These are phyloP conservation scores for Euzophera pinguis DNA, from an alignment of 2,888 invertebrate genomes.

Conservation along the genomic window DNA sequence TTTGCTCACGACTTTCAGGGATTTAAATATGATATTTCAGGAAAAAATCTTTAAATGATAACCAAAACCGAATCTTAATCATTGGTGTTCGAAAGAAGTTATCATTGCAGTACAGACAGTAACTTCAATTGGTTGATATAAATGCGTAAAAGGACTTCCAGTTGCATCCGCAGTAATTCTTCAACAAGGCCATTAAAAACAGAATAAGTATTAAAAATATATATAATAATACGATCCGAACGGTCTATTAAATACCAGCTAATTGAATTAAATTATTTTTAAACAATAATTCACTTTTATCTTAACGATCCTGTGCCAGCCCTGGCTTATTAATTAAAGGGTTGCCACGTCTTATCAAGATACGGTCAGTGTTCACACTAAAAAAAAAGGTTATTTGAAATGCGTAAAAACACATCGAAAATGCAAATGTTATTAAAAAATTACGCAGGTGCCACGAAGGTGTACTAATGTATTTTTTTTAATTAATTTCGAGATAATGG, in stretches of 20 bases:
- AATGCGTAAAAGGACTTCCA: too few species aligned
- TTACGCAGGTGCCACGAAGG: conserved; percentile 39
- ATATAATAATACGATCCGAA: too few species aligned
- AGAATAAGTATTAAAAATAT: background rate
- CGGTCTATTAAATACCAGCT: background rate
- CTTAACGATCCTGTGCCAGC: background rate
- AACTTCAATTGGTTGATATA: too few species aligned
- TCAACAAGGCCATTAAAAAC: background rate
- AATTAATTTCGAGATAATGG: conserved; percentile 51
- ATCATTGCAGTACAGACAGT: too few species aligned
- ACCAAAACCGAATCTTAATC: too few species aligned
- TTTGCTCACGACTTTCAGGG: too few species aligned
- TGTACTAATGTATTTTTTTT: conserved; percentile 38
- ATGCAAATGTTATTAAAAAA: conserved; percentile 22
- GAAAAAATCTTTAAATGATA: too few species aligned
- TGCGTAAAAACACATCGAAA: conserved; percentile 19
- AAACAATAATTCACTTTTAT: background rate
- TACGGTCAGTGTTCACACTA: conserved; percentile 14
- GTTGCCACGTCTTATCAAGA: conserved; percentile 10
- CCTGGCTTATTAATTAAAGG: conserved; percentile 12
- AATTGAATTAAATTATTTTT: conserved; percentile 5
- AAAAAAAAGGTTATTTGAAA: conserved; percentile 23
- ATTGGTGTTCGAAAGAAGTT: too few species aligned
- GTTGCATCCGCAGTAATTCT: background rate
- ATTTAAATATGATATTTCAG: too few species aligned